phyloP scores from a whole-genome alignment of 92 coral and sea anemone genomes.

The Desmophyllum pertusum region DNA sequence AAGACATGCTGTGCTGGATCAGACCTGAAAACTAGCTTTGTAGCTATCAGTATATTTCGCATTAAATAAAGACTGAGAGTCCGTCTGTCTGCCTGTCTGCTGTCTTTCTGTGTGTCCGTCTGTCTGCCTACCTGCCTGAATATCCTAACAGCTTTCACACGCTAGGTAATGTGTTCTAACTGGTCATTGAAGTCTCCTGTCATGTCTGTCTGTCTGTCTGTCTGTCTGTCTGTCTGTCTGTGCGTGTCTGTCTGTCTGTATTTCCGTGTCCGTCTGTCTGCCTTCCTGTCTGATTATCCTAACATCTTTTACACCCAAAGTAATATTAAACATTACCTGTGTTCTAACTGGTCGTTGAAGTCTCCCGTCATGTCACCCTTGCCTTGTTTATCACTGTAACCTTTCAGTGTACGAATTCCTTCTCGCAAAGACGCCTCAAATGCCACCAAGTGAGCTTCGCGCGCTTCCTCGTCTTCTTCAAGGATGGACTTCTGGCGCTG shows the following conservation, averaged over 20 bases:
- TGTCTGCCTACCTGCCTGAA: not conserved
- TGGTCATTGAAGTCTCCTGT: constrained; percentile 68
- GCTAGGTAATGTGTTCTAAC: no score
- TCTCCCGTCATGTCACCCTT: constrained; percentile 64
- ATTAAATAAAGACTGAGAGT: no score
- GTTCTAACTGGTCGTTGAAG: constrained; percentile 82
- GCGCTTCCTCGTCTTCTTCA: constrained; percentile 87
- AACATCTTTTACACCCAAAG: not conserved
- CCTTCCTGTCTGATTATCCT: not conserved
- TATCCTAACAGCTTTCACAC: no score
- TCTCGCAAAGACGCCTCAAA: constrained; percentile 90
- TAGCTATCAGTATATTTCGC: no score
- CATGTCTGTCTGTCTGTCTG: no score
- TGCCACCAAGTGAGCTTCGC: constrained; percentile 93
- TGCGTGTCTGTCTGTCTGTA: no score
- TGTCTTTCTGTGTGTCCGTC: no score
- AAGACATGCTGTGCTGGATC: no score
- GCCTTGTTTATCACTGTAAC: constrained; percentile 69
- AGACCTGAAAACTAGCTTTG: no score
- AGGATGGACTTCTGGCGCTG: constrained; percentile 83
- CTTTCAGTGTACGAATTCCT: constrained; percentile 86
- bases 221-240: no score
- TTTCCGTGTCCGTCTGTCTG: no score
- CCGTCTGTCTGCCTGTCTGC: no score
- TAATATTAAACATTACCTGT: constrained; percentile 73